These are phyloP conservation scores for Eupithecia subfuscata DNA, from an alignment of 2,888 invertebrate genomes.

Conservation along the genomic window DNA sequence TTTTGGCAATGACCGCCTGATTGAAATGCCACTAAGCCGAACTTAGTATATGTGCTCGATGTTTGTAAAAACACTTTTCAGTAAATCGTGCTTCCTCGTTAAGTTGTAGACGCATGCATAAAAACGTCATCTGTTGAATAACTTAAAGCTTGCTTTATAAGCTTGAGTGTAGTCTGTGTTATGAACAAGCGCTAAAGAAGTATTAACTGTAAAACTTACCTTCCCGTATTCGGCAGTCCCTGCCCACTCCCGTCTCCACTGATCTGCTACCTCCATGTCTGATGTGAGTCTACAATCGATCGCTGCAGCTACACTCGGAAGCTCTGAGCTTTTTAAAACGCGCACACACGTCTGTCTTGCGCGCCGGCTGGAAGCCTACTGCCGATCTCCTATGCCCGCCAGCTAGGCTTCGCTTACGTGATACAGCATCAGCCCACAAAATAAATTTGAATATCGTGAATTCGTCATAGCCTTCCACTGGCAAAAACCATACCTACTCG, in stretches of 20 bases:
- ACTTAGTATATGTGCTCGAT: constrained; percentile 13
- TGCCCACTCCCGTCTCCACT: constrained; percentile 81
- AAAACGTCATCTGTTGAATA: constrained; percentile 5
- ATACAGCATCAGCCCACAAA: constrained; percentile 64
- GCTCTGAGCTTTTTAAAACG: constrained; percentile 55
- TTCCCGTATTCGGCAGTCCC: constrained; percentile 81
- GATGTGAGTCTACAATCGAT: constrained; percentile 58
- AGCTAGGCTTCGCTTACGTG: constrained; percentile 43
- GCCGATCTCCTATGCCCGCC: constrained; percentile 47
- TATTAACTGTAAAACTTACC: constrained; percentile 57
- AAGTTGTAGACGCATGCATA: background rate
- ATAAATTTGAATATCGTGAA: constrained; percentile 74
- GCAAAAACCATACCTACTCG: constrained; percentile 75
- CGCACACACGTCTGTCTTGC: constrained; percentile 65
- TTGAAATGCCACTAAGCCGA: constrained; percentile 58
- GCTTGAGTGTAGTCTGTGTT: background rate
- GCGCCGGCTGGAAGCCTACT: constrained; percentile 74
- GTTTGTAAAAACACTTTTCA: background rate
- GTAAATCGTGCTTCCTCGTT: background rate
- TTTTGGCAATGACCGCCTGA: constrained; percentile 81
- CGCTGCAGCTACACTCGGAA: constrained; percentile 80
- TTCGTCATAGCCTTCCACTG: constrained; percentile 75
- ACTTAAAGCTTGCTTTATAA: constrained; percentile 8
- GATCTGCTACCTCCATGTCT: constrained; percentile 79
- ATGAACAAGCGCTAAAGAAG: background rate